Conservation (phyloP, 2,888 invertebrate species). For the Boloria selene region DNA sequence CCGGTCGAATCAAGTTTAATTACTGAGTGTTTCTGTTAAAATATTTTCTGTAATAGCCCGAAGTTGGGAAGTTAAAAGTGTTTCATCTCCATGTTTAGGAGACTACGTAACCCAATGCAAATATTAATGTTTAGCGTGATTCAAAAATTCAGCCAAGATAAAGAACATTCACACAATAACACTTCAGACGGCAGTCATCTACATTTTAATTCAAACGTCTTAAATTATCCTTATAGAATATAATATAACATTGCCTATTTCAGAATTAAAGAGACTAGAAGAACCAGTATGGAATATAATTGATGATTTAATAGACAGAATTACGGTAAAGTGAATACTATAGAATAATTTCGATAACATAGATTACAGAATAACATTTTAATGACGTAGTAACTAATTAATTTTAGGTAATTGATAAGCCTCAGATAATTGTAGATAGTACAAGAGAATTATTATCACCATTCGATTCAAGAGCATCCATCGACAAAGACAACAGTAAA, state of each 20-base stretch:
- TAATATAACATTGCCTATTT: constrained; percentile 21
- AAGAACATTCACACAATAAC: no score
- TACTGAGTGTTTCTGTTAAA: no score
- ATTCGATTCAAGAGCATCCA: not conserved
- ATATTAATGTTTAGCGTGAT: no score
- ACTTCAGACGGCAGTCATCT: no score
- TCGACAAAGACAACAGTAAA: constrained; percentile 11
- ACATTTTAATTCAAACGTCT: no score
- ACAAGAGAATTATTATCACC: not conserved
- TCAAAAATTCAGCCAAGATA: no score
- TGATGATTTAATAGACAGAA: constrained; percentile 59
- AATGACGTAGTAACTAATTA: not conserved
- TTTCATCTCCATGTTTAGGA: no score
- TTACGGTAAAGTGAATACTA: constrained; percentile 51
- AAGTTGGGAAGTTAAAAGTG: no score
- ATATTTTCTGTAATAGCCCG: no score
- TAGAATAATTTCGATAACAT: not conserved
- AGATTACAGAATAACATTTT: not conserved
- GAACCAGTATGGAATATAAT: constrained; percentile 66
- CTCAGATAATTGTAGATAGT: not conserved
- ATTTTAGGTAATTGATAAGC: constrained; percentile 8
- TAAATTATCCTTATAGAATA: no score
- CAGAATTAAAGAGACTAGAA: constrained; percentile 69
- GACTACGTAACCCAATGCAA: no score
- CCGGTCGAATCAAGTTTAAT: no score